Conservation (phyloP, 2,797 vertebrate species). For the Prunella strophiata region DNA sequence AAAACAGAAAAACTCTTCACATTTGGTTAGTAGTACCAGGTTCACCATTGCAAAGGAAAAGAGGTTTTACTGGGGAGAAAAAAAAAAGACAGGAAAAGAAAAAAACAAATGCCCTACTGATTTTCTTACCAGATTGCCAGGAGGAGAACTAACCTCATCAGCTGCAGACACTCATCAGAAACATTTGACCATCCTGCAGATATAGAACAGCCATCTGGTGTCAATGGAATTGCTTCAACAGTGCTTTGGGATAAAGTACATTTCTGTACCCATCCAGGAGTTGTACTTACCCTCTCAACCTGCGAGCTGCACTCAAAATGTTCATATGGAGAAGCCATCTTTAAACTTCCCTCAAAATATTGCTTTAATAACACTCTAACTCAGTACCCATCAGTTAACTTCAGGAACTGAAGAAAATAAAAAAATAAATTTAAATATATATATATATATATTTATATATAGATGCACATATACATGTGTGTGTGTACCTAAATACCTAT, state of each 20-base stretch:
- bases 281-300: background rate
- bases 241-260: background rate
- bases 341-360: background rate
- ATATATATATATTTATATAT: fast-evolving
- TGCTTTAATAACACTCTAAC: background rate
- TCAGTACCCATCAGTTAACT: background rate
- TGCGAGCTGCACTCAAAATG: background rate
- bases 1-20: background rate
- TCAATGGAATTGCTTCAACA: background rate
- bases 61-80: background rate
- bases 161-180: background rate
- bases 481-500: background rate
- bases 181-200: background rate
- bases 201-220: background rate
- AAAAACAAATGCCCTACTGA: fast-evolving
- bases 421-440: background rate
- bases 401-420: background rate
- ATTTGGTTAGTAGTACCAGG: background rate
- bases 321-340: background rate
- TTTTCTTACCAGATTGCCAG: background rate
- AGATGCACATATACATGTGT: fast-evolving
- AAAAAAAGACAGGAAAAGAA: background rate
- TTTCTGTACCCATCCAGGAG: background rate
- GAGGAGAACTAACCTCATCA: background rate
- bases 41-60: background rate